Evolutionary conservation across 2,888 invertebrate species (phyloP).

Genomic region (Cerceris rybyensis): DNA sequence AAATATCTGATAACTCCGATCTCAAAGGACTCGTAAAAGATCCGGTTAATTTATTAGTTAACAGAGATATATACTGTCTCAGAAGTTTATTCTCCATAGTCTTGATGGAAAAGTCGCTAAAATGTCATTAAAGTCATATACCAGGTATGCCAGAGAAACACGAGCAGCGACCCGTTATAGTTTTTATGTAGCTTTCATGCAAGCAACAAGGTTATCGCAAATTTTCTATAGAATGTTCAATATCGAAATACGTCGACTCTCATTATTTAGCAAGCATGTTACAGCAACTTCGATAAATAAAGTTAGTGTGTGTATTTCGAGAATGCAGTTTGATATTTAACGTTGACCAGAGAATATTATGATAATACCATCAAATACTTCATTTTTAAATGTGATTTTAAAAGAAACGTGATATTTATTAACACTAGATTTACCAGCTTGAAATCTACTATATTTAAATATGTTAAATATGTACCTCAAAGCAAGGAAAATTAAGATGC

Average conservation of each 20-base stretch:
- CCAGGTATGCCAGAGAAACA: neutral
- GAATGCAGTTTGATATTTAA: neutral
- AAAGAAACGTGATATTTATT: too few relatives aligned
- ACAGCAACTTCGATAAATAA: neutral
- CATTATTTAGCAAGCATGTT: neutral
- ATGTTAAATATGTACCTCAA: too few relatives aligned
- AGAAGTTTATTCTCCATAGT: neutral
- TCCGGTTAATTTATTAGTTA: slow-evolving; percentile 4
- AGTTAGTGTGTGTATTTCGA: neutral
- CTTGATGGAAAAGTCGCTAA: neutral
- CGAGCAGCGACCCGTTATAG: slow-evolving; percentile 2
- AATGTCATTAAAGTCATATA: neutral
- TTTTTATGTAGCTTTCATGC: slow-evolving; percentile 6
- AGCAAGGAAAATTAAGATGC: too few relatives aligned
- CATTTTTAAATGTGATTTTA: too few relatives aligned
- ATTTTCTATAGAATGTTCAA: slow-evolving; percentile 1
- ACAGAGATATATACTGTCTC: slow-evolving; percentile 1
- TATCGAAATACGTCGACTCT: neutral
- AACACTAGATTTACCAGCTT: too few relatives aligned
- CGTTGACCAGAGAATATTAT: neutral
- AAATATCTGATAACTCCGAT: neutral
- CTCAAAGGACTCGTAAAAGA: neutral
- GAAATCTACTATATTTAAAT: too few relatives aligned
- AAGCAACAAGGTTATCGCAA: neutral
- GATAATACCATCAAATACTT: neutral